phyloP scores from a whole-genome alignment of 2,113 vertebrate species.

The Centrocercus urophasianus region DNA sequence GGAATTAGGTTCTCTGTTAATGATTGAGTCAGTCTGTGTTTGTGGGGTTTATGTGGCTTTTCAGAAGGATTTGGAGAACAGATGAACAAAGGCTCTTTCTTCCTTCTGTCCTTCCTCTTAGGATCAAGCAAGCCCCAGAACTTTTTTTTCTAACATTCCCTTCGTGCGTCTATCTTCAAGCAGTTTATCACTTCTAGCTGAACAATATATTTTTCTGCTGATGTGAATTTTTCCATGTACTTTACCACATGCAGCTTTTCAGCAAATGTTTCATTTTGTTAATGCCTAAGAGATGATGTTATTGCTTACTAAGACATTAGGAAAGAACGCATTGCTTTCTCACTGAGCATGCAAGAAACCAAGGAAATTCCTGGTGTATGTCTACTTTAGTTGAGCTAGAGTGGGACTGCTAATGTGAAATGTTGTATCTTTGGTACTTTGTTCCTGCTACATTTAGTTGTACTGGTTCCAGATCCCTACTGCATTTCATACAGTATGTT shows the following conservation, averaged over 20 bases:
- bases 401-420: not conserved
- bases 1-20: not conserved
- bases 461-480: not conserved
- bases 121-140: not conserved
- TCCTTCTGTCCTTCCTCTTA: not conserved
- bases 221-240: not conserved
- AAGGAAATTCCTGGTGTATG: not conserved
- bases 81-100: not conserved
- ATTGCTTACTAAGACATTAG: not conserved
- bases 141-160: not conserved
- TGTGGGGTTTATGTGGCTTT: not conserved
- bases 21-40: not conserved
- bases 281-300: not conserved
- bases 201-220: not conserved
- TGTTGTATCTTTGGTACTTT: not conserved
- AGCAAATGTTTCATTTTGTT: not conserved
- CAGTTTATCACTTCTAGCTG: not conserved
- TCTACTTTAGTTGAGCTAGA: not conserved
- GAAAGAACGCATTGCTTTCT: not conserved
- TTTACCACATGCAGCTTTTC: not conserved
- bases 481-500: not conserved
- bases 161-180: not conserved
- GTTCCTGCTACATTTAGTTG: not conserved
- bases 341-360: not conserved
- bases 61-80: not conserved